Conservation (phyloP, 1,140 invertebrate genomes). For the Oreohelix idahoensis region DNA sequence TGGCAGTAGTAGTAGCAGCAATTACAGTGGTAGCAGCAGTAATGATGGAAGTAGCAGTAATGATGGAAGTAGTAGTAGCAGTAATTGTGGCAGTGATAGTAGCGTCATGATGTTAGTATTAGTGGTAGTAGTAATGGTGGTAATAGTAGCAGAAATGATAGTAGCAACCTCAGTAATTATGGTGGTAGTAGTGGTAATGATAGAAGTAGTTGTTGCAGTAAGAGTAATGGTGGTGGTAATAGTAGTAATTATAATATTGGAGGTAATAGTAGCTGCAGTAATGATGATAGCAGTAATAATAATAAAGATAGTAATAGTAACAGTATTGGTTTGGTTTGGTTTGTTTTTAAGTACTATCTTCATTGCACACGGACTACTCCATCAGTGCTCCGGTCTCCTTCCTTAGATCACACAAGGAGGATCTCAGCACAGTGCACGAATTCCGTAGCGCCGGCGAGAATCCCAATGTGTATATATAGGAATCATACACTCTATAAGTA, state of each 20-base stretch:
- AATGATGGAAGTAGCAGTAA: constrained; percentile 17
- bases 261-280: constrained; percentile 9
- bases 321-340: too few relatives aligned
- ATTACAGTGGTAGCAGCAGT: constrained; percentile 15
- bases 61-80: constrained; percentile 13
- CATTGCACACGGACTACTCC: too few relatives aligned
- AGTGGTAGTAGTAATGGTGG: constrained; percentile 21
- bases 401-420: too few relatives aligned
- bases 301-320: too few relatives aligned
- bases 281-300: constrained; percentile 7
- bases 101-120: neutral
- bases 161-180: neutral
- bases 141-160: too few relatives aligned
- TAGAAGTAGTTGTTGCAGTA: constrained; percentile 18
- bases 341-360: too few relatives aligned
- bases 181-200: constrained; percentile 13
- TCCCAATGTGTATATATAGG: too few relatives aligned
- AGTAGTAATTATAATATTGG: constrained; percentile 4
- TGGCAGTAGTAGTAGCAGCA: constrained; percentile 11
- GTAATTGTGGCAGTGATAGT: neutral
- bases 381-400: too few relatives aligned
- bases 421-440: neutral
- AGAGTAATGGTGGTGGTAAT: constrained; percentile 12
- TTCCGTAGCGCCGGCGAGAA: too few relatives aligned
- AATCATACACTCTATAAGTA: too few relatives aligned